These are phyloP conservation scores for Hydrophis major DNA, from an alignment of 2,797 vertebrate species.

Conservation along the genomic window DNA sequence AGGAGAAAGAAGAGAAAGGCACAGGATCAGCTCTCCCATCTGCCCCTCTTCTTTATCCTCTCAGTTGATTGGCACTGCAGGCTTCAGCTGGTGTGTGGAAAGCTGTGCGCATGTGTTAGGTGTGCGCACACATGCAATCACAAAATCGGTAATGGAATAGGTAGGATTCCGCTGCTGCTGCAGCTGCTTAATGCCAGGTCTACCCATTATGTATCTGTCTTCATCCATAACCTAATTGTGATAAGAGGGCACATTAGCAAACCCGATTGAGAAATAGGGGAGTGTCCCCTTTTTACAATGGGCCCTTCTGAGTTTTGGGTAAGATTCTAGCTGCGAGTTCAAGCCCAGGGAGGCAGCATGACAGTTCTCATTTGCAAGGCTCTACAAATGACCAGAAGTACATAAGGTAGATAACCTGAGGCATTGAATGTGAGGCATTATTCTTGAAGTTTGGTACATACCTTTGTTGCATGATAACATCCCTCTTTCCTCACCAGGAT, in stretches of 20 bases:
- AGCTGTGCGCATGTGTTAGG: too few species aligned
- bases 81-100: too few species aligned
- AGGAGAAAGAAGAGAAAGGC: too few species aligned
- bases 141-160: too few species aligned
- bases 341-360: neutral
- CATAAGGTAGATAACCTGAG: neutral
- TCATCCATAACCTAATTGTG: neutral
- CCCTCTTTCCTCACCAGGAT: neutral
- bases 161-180: too few species aligned
- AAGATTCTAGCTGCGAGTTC: neutral
- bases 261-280: neutral
- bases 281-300: neutral
- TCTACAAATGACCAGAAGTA: neutral
- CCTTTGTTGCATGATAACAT: neutral
- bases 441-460: neutral
- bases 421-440: neutral
- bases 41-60: too few species aligned
- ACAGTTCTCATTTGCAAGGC: neutral
- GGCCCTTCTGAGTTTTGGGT: neutral
- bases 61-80: too few species aligned
- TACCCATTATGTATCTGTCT: neutral
- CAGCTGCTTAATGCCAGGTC: neutral
- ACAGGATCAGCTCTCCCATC: too few species aligned
- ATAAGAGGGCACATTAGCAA: neutral
- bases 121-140: rapidly evolving